Percentiles rank a stretch among this genome's conserved stretches.
phyloP scores from a whole-genome alignment of 2,113 vertebrate species.

The Cyprinodon brontotheroides region DNA sequence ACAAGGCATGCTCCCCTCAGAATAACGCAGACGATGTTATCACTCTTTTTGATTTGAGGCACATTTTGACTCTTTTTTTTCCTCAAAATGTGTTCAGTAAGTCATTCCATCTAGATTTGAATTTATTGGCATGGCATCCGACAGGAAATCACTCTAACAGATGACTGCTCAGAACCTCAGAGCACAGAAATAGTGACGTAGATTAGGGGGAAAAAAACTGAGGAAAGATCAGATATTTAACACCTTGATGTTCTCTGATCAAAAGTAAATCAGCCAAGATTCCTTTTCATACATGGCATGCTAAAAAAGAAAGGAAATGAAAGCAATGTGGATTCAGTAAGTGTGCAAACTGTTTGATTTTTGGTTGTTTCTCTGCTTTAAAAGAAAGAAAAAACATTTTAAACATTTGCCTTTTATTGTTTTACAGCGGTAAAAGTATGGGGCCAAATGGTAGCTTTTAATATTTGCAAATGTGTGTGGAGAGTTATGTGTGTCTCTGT shows the following conservation, averaged over 20 bases:
- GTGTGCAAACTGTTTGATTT: too few relatives aligned
- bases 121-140: constrained; percentile 9
- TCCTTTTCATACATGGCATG: too few relatives aligned
- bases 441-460: too few relatives aligned
- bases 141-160: constrained; percentile 1
- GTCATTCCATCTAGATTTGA: neutral
- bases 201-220: constrained; percentile 8
- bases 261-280: neutral
- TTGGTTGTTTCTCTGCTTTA: too few relatives aligned
- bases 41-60: neutral
- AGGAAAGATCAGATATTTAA: neutral
- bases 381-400: too few relatives aligned
- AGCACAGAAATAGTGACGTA: neutral
- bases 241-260: too few relatives aligned
- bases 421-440: too few relatives aligned
- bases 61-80: neutral
- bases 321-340: too few relatives aligned
- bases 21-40: neutral
- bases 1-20: neutral
- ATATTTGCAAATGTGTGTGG: too few relatives aligned
- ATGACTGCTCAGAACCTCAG: neutral
- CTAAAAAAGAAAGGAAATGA: too few relatives aligned
- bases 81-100: neutral
- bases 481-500: too few relatives aligned
- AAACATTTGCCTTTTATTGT: too few relatives aligned